These are phyloP conservation scores for Lanistes nyassanus DNA, from an alignment of 1,140 invertebrate species.

Conservation along the genomic window DNA sequence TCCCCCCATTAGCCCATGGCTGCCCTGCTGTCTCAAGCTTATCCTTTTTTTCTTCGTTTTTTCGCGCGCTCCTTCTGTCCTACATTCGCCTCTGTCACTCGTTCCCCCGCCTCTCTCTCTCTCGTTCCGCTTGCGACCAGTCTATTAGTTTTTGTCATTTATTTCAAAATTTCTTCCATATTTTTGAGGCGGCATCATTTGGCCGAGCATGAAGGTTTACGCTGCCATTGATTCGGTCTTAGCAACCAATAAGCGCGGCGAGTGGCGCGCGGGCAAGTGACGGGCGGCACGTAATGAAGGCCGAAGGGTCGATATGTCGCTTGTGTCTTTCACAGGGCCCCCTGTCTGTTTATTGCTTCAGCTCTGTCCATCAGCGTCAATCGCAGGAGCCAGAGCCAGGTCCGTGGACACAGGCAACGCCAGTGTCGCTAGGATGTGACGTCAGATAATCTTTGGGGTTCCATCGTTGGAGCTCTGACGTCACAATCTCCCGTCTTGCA, in stretches of 20 bases:
- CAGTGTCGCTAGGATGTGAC: too few relatives aligned
- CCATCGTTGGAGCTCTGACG: too few relatives aligned
- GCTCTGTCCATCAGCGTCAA: slow-evolving; percentile 23
- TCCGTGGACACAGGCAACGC: too few relatives aligned
- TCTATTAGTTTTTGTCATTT: slow-evolving; percentile 31
- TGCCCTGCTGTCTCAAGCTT: too few relatives aligned
- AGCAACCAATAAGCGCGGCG: slow-evolving; percentile 42
- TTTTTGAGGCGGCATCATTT: slow-evolving; percentile 33
- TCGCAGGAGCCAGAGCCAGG: too few relatives aligned
- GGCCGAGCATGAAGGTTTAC: slow-evolving; percentile 21
- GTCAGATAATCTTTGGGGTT: too few relatives aligned
- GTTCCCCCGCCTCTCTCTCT: too few relatives aligned
- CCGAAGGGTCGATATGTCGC: slow-evolving; percentile 33
- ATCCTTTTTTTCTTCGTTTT: too few relatives aligned
- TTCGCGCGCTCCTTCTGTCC: too few relatives aligned
- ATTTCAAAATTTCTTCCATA: slow-evolving; percentile 42
- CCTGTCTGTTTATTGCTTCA: slow-evolving; percentile 25
- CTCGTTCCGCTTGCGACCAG: neutral
- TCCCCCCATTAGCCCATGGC: too few relatives aligned
- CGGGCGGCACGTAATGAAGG: slow-evolving; percentile 33
- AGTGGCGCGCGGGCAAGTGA: slow-evolving; percentile 26
- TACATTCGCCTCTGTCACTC: too few relatives aligned
- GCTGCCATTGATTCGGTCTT: slow-evolving; percentile 41
- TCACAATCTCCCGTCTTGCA: too few relatives aligned
- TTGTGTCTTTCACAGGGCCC: slow-evolving; percentile 41